phyloP scores from a whole-genome alignment of 2,888 invertebrate species.

The Eurytoma californica region DNA sequence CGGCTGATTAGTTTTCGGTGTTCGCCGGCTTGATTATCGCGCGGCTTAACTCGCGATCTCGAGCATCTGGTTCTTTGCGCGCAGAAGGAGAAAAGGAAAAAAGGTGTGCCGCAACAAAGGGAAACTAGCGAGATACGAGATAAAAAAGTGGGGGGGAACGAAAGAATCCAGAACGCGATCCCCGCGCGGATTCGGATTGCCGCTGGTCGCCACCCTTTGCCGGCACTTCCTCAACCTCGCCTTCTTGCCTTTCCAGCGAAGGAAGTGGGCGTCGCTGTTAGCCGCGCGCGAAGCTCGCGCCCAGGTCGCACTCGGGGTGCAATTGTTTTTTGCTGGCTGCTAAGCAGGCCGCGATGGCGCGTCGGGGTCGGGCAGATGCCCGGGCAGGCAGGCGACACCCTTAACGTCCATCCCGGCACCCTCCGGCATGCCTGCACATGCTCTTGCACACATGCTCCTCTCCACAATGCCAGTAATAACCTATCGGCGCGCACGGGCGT shows the following conservation, averaged over 20 bases:
- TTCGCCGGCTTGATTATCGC: no score
- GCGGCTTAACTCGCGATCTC: no score
- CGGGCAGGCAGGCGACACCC: conserved; percentile 54
- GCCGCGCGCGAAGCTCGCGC: not conserved
- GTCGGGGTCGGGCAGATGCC: conserved; percentile 66
- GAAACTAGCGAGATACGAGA: conserved; percentile 22
- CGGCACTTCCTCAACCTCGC: conserved; percentile 27
- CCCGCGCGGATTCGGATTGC: conserved; percentile 5
- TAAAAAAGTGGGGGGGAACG: conserved; percentile 16
- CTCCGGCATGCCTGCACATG: conserved; percentile 52
- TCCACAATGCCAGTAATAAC: conserved; percentile 73
- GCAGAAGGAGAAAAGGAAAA: no score
- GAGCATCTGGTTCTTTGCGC: no score
- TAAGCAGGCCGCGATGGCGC: no score
- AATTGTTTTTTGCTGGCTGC: no score
- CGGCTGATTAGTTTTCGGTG: no score
- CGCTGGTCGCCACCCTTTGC: conserved; percentile 1
- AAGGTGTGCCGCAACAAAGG: not conserved
- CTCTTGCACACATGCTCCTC: conserved; percentile 35
- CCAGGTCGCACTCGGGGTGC: no score
- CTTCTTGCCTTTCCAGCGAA: conserved; percentile 47
- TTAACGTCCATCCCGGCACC: conserved; percentile 60
- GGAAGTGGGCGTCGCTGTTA: conserved; percentile 43
- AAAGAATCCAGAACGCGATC: conserved; percentile 25
- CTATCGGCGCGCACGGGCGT: conserved; percentile 66